phyloP scores from a whole-genome alignment of 2,113 vertebrate species.

The Tyto alba region DNA sequence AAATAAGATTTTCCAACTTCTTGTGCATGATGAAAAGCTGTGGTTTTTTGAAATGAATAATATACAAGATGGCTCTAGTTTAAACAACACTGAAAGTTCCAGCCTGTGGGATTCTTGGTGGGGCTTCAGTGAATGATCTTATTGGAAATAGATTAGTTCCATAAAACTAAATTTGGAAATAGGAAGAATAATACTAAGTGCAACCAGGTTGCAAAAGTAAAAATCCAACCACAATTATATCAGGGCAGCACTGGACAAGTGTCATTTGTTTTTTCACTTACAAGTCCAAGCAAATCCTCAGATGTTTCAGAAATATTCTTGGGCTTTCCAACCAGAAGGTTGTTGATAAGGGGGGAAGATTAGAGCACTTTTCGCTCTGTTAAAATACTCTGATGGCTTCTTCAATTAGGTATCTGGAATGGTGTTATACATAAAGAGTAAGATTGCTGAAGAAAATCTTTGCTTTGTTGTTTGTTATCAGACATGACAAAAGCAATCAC shows the following conservation, averaged over 20 bases:
- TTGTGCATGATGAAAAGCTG: neutral
- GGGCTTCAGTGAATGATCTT: constrained; percentile 34
- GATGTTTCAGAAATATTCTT: neutral
- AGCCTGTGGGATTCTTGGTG: constrained; percentile 34
- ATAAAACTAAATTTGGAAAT: constrained; percentile 46
- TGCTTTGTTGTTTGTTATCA: neutral
- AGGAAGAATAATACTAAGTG: neutral
- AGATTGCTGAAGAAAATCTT: neutral
- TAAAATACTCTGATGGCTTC: neutral
- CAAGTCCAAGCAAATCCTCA: neutral
- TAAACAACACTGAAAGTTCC: constrained; percentile 17
- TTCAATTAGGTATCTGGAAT: neutral
- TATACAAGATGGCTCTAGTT: neutral
- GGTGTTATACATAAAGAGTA: neutral
- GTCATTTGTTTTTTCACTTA: neutral
- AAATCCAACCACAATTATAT: constrained; percentile 1
- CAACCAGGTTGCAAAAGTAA: constrained; percentile 29
- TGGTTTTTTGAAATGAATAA: constrained; percentile 3
- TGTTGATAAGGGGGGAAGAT: neutral
- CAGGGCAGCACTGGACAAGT: neutral
- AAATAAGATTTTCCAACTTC: neutral
- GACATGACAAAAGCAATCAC: neutral
- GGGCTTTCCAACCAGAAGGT: neutral
- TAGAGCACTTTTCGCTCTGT: neutral
- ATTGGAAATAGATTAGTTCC: constrained; percentile 52